Conservation (phyloP, 1,140 invertebrate genomes). For the Goniozus legneri region DNA sequence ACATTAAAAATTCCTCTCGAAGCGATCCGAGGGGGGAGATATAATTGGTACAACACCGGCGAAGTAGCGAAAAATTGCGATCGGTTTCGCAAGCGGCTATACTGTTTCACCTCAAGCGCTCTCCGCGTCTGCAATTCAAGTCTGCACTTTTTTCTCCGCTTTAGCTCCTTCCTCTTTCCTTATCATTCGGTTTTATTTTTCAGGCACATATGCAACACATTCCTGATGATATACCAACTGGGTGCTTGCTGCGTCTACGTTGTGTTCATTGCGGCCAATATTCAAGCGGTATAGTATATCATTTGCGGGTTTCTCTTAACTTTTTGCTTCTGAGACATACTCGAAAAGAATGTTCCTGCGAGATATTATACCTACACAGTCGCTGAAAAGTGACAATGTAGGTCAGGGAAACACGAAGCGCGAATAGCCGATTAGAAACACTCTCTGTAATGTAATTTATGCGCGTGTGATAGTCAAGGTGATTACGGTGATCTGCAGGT, state of each 20-base stretch:
- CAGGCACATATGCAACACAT: conserved; percentile 62
- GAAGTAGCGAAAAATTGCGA: too few relatives aligned
- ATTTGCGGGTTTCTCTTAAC: background rate
- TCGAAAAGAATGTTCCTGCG: conserved; percentile 1
- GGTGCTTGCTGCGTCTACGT: conserved; percentile 88
- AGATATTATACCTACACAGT: conserved; percentile 1
- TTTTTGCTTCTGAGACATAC: conserved; percentile 1
- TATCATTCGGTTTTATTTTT: conserved; percentile 24
- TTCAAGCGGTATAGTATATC: conserved; percentile 58
- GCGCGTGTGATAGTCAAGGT: conserved; percentile 21
- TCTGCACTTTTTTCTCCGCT: too few relatives aligned
- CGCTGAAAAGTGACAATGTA: conserved; percentile 23
- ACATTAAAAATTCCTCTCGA: too few relatives aligned
- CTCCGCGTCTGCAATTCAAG: too few relatives aligned
- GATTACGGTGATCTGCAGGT: too few relatives aligned
- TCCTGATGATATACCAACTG: conserved; percentile 79
- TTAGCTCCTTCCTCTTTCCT: too few relatives aligned
- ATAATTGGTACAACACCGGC: too few relatives aligned
- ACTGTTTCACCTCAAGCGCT: too few relatives aligned
- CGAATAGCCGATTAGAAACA: conserved; percentile 23
- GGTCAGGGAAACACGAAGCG: conserved; percentile 28
- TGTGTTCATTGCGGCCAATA: conserved; percentile 76
- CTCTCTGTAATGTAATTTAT: conserved; percentile 16
- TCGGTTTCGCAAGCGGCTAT: too few relatives aligned
- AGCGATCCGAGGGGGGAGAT: too few relatives aligned